Evolutionary conservation across 2,888 invertebrate genomes (phyloP).

Genomic region (Drosophila pseudotalamancana): DNA sequence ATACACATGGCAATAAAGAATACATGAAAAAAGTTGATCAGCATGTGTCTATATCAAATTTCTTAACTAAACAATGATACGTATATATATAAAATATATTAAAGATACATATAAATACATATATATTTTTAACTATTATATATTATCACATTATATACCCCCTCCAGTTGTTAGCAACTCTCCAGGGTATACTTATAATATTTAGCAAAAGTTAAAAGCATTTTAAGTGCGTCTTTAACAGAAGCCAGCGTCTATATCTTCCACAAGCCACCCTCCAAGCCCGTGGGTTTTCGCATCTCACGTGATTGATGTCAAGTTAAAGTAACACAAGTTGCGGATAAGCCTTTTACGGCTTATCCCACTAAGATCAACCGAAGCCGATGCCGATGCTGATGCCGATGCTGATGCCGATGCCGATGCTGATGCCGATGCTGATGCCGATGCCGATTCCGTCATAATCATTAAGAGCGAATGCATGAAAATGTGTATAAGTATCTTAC

Average conservation of each 20-base stretch:
- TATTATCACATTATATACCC: no score
- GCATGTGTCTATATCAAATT: no score
- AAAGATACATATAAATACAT: not conserved
- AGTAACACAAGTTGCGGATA: conserved; percentile 58
- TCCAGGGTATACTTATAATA: conserved; percentile 23
- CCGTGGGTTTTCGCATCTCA: conserved; percentile 18
- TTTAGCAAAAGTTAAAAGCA: conserved; percentile 68
- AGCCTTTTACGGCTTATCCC: conserved; percentile 49
- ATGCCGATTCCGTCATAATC: conserved; percentile 25
- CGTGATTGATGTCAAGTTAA: conserved; percentile 71
- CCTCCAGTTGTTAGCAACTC: not conserved
- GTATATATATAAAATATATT: not conserved
- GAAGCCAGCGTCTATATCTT: conserved; percentile 44
- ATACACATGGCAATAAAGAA: no score
- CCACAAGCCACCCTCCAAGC: conserved; percentile 4
- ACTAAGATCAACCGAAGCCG: conserved; percentile 40
- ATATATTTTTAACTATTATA: no score
- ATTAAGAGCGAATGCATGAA: conserved; percentile 36
- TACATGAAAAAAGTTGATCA: no score
- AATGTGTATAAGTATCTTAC: not conserved
- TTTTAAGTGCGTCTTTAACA: conserved; percentile 72
- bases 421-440: conserved; percentile 24
- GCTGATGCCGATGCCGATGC: conserved; percentile 18
- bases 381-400: conserved; percentile 29
- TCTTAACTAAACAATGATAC: no score